Base-by-base conservation (phyloP, 2,888 invertebrate genomes). In the Pycnomerus fuliginosus region DNA sequence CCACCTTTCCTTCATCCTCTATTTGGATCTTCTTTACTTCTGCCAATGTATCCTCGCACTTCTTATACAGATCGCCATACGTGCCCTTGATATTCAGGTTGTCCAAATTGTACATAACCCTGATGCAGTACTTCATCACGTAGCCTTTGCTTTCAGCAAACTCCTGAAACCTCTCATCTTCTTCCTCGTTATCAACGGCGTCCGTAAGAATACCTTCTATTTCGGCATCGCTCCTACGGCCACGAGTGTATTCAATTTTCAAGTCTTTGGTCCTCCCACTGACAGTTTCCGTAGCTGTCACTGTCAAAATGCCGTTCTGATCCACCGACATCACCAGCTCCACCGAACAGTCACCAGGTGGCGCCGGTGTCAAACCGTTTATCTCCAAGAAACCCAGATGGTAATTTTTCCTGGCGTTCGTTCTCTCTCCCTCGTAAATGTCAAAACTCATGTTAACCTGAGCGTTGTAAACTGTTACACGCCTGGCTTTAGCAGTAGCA, bases 401-500 rank as follows among this genome's bases (percentile, higher is more conserved):
- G 5, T 48, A 36, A 33, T 57, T 57, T 16, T 39, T 38, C 5
- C 34, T 30, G 1, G 44, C 42, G 8, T 44, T 43, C 13, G 28
- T 25, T 8, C 55, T 44, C 34, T 59, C 55, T 1, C 59, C 59
- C 35, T 56, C 55, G 25, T 33, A 59, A 20, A 59, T 39, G 7
- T 31, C 22, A 28, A 56, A 34, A 0, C 7, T 13, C 13, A 47
- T 24, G 1, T 24, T 33, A 2, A 17, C 35, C 40, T 60, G 58
- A 12, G 52, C 39, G 25, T 60, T 50, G 3, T 42, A 13, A 3
- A 32, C 13, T 1, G 58, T 58, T 3, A 29, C 2, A 7, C 30
- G 33, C 2, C 27, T 24, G n/a, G 17, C 27, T 10, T 11, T 37
- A 1, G 13, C 12, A 13, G n/a, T 41, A 3, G 13, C 7, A 1